phyloP scores from a whole-genome alignment of 2,797 vertebrate genomes.

The Muscicapa striata region DNA sequence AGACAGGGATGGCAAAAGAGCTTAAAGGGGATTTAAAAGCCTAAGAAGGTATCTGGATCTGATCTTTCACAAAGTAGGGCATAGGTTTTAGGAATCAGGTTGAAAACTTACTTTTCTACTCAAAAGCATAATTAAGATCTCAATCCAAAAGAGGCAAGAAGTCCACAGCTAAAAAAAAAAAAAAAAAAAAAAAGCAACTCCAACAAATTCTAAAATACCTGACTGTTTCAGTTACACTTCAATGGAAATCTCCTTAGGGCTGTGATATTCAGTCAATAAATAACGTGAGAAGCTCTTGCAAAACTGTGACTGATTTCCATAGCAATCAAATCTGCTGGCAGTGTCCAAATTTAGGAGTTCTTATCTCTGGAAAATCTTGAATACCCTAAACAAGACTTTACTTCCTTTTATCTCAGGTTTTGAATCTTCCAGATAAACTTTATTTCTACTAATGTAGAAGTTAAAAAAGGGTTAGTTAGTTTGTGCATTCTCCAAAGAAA shows the following conservation, averaged over 20 bases:
- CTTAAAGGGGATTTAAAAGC: not conserved
- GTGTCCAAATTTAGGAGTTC: not conserved
- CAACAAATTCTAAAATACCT: not conserved
- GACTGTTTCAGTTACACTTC: not conserved
- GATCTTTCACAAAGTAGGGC: not conserved
- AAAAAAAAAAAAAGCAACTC: fast-evolving
- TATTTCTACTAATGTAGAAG: not conserved
- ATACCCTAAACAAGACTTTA: not conserved
- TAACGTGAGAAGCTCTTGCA: not conserved
- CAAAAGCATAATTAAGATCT: not conserved
- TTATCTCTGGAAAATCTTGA: not conserved
- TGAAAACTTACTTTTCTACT: not conserved
- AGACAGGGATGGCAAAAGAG: not conserved
- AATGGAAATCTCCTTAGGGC: not conserved
- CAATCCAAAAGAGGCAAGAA: not conserved
- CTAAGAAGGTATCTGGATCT: not conserved
- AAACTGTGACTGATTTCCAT: not conserved
- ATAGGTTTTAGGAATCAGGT: not conserved
- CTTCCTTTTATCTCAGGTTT: not conserved
- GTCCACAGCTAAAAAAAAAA: not conserved
- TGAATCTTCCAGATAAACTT: not conserved
- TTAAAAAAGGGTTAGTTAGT: not conserved
- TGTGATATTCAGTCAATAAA: not conserved
- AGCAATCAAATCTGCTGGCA: not conserved
- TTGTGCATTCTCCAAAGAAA: not conserved